These are phyloP conservation scores for Parotia lawesii DNA, from an alignment of 2,113 vertebrate genomes.

Conservation along the genomic window DNA sequence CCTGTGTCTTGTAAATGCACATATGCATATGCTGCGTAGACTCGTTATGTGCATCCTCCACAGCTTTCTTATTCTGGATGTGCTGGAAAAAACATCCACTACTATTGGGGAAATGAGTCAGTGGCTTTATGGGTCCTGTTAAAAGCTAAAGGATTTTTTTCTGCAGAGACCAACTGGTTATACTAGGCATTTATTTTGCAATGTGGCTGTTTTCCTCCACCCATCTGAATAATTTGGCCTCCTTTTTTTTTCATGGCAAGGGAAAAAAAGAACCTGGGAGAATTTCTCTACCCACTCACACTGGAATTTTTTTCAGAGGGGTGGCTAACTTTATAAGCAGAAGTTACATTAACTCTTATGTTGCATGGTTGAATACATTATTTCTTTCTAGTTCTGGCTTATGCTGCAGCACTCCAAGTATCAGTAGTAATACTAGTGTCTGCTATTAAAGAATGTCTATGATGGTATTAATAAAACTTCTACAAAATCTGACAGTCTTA, in stretches of 20 bases:
- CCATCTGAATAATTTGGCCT: not conserved
- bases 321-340: not conserved
- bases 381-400: not conserved
- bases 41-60: not conserved
- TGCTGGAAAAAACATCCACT: not conserved
- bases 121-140: not conserved
- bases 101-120: not conserved
- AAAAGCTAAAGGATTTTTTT: not conserved
- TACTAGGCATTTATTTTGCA: not conserved
- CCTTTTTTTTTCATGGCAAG: not conserved
- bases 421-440: not conserved
- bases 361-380: not conserved
- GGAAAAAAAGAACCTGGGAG: not conserved
- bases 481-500: not conserved
- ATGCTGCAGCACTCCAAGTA: not conserved
- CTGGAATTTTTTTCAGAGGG: not conserved
- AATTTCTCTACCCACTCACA: accelerated
- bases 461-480: not conserved
- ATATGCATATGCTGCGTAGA: not conserved
- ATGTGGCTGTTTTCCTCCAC: not conserved
- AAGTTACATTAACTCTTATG: not conserved
- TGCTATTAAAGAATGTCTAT: not conserved
- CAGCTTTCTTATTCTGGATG: not conserved
- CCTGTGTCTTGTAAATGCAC: not conserved
- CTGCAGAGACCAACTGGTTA: not conserved